A percentile compares a stretch with the other conserved stretches of the same genome.
Evolutionary conservation across 1,140 invertebrate species (phyloP).

Genomic region (Papilio aristodemus): DNA sequence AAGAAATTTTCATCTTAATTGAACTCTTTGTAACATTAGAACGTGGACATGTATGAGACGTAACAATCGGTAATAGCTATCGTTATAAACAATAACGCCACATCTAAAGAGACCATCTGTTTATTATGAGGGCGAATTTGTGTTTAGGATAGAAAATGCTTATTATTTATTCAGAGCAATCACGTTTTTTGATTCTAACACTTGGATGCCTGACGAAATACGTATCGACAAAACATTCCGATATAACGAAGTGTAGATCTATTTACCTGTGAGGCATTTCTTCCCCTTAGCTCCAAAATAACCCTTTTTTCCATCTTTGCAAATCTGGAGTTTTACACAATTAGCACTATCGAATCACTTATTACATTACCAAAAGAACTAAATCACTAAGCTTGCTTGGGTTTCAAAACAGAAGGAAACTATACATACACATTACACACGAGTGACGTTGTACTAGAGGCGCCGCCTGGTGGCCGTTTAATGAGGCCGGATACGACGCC

Average conservation of each 20-base stretch:
- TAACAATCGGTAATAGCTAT: conserved; percentile 72
- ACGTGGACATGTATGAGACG: conserved; percentile 72
- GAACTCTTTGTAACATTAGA: conserved; percentile 41
- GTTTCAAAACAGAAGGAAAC: conserved; percentile 81
- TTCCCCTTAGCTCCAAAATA: conserved; percentile 92
- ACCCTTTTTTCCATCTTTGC: conserved; percentile 94
- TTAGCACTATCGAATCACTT: conserved; percentile 58
- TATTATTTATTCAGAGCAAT: conserved; percentile 38
- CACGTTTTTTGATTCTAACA: conserved; percentile 48
- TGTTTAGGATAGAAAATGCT: conserved; percentile 28
- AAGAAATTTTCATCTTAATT: conserved; percentile 25
- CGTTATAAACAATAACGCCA: conserved; percentile 65
- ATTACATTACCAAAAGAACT: conserved; percentile 69
- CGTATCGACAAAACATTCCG: conserved; percentile 81
- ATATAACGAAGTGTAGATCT: conserved; percentile 64
- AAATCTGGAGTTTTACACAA: conserved; percentile 56
- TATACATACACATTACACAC: conserved; percentile 76
- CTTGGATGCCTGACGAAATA: conserved; percentile 67
- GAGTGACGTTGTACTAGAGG: conserved; percentile 73
- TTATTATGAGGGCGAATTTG: conserved; percentile 26
- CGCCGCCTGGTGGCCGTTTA: conserved; percentile 67
- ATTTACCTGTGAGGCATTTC: conserved; percentile 89
- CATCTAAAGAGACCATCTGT: conserved; percentile 55
- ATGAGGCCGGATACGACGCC: conserved; percentile 55
- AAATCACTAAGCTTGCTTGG: conserved; percentile 79